Percentiles rank a stretch among this genome's conserved stretches.
Conservation (phyloP, 1,140 invertebrate species). For the Danaus melanippus region DNA sequence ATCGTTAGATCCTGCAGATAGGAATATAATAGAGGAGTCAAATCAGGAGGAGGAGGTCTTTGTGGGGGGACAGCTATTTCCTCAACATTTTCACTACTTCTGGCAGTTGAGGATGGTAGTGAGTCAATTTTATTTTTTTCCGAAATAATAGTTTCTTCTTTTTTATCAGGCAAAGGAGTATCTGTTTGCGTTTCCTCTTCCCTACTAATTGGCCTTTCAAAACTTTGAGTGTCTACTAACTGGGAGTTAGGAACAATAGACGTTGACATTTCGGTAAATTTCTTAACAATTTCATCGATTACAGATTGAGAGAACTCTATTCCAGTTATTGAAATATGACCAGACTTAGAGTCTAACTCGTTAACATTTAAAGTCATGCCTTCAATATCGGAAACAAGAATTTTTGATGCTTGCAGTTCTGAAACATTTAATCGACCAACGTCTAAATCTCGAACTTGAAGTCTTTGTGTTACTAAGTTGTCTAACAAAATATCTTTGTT, state of each 20-base stretch:
- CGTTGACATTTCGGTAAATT: slow-evolving; percentile 65
- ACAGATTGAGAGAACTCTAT: slow-evolving; percentile 77
- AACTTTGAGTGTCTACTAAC: slow-evolving; percentile 18
- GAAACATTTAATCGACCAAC: slow-evolving; percentile 83
- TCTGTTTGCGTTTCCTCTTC: slow-evolving; percentile 68
- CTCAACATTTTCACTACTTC: slow-evolving; percentile 29
- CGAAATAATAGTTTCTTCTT: slow-evolving; percentile 5
- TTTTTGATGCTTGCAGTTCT: slow-evolving; percentile 82
- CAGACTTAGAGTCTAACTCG: slow-evolving; percentile 78
- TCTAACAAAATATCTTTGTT: slow-evolving; percentile 52
- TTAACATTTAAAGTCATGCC: slow-evolving; percentile 78
- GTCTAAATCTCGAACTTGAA: slow-evolving; percentile 82
- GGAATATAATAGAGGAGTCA: slow-evolving; percentile 68
- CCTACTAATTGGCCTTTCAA: slow-evolving; percentile 43
- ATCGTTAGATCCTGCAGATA: slow-evolving; percentile 71
- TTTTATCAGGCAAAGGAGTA: slow-evolving; percentile 12
- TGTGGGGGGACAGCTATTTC: slow-evolving; percentile 59
- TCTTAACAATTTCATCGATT: slow-evolving; percentile 75
- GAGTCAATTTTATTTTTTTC: slow-evolving; percentile 4
- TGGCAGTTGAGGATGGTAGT: slow-evolving; percentile 3
- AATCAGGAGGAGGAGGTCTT: slow-evolving; percentile 72
- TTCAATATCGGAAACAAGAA: slow-evolving; percentile 85
- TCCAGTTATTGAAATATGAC: slow-evolving; percentile 76
- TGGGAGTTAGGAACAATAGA: slow-evolving; percentile 19
- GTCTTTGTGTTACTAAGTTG: slow-evolving; percentile 68